Conservation (phyloP, 2,113 vertebrate species). For the Cebus imitator region DNA sequence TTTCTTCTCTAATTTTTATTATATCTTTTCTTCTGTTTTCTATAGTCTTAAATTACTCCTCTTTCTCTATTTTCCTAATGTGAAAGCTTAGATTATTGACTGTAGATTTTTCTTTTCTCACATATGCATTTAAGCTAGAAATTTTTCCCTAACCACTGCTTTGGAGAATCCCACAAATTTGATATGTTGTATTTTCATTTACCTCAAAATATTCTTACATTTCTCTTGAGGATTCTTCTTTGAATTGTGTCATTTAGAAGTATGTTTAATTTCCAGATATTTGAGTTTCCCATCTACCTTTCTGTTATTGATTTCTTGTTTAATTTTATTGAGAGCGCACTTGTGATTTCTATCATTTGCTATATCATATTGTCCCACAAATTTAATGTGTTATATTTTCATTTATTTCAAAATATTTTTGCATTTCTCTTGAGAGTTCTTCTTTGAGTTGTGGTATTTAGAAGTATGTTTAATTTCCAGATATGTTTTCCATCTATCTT, state of each 20-base stretch:
- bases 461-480: not conserved
- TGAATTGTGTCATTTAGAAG: not conserved
- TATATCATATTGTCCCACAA: no score
- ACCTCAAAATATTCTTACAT: constrained; percentile 27
- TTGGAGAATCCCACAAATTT: not conserved
- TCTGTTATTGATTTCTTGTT: constrained; percentile 13
- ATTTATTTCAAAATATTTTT: not conserved
- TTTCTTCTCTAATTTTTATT: not conserved
- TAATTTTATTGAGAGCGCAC: not conserved
- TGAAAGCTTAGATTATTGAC: not conserved
- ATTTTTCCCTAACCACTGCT: not conserved
- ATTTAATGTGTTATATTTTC: no score
- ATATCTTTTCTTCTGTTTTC: not conserved
- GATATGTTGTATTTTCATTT: constrained; percentile 7
- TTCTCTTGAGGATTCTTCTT: constrained; percentile 6
- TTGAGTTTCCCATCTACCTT: not conserved
- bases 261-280: not conserved
- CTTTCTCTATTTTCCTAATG: not conserved
- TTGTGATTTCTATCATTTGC: not conserved
- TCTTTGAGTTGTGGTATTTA: not conserved
- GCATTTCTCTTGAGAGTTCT: constrained; percentile 8
- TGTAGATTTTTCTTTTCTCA: constrained; percentile 8
- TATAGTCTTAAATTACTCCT: constrained; percentile 13
- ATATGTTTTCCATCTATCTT: not conserved
- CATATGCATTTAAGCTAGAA: not conserved